phyloP scores from a whole-genome alignment of 2,888 invertebrate species.

The Caenorhabditis parvicauda region DNA sequence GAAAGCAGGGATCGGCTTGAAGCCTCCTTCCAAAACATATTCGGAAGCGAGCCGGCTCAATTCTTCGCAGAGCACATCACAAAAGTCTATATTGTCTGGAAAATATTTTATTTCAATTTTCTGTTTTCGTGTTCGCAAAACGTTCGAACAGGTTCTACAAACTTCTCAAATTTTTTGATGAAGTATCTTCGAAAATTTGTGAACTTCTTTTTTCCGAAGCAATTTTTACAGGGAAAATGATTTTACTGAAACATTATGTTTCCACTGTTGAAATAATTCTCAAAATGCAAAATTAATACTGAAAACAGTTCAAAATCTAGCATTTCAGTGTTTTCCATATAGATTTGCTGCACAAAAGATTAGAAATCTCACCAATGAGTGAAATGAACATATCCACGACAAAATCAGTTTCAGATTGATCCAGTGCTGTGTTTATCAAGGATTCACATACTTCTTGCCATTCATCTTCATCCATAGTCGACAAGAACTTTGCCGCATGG shows the following conservation, averaged over 20 bases:
- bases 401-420: slow-evolving; percentile 34
- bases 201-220: too few species aligned
- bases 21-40: slow-evolving; percentile 18
- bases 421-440: slow-evolving; percentile 20
- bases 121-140: too few species aligned
- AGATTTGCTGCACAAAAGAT: neutral
- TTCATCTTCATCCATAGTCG: slow-evolving; percentile 31
- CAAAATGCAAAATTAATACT: neutral
- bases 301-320: neutral
- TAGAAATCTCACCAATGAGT: slow-evolving; percentile 27
- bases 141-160: too few species aligned
- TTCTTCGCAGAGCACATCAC: slow-evolving; percentile 16
- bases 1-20: slow-evolving; percentile 17
- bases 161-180: neutral
- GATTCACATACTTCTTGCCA: slow-evolving; percentile 26
- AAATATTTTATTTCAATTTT: slow-evolving; percentile 1
- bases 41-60: slow-evolving; percentile 16
- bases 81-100: slow-evolving; percentile 23
- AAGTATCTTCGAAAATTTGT: neutral
- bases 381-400: slow-evolving; percentile 26
- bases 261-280: neutral
- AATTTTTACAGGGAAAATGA: too few species aligned
- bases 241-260: neutral
- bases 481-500: slow-evolving; percentile 11
- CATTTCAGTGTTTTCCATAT: neutral